Base-by-base conservation (phyloP, 2,888 invertebrate genomes). In the Didymodactylos carnosus region DNA sequence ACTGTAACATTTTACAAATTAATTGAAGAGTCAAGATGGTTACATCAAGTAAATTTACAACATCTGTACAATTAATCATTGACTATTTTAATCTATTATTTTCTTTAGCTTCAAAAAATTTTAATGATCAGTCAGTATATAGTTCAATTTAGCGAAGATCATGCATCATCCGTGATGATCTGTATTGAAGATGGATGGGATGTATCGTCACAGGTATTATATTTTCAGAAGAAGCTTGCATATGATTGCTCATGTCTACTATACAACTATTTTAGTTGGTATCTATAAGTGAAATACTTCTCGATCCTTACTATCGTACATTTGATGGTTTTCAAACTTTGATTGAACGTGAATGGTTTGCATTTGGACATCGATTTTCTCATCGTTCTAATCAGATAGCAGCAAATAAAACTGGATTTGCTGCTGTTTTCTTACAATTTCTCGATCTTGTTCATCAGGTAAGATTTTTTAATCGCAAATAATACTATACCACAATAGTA, bases 161-260 rank as follows among this genome's bases (percentile, higher is more conserved):
- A 94, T 83, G 94, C 94, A 8, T 92, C 94, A 0, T 94, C 94
- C 0, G 95, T 97, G 0, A 89, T 94, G 80, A 86, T 98, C 51
- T 92, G 93, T 74, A 84, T 98, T 39, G 97, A 97, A 83, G 94
- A 97, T 80, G 97, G 97, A 19, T 94, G 93, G 90, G 95, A 97
- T 82, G 89, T 91, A 41, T 93, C 94, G 0, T 89, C 94, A 11
- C 94, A 87, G 40, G n/a, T n/a, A n/a, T n/a, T n/a, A n/a, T n/a
- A n/a, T n/a, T n/a, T n/a, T n/a, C n/a, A n/a, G n/a, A n/a, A n/a
- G n/a, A n/a, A n/a, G n/a, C n/a, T n/a, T n/a, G n/a, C n/a, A n/a
- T n/a, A n/a, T n/a, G n/a, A n/a, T n/a, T n/a, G n/a, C n/a, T n/a
- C n/a, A n/a, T n/a, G n/a, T n/a, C n/a, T n/a, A n/a, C n/a, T n/a